Base-by-base conservation (phyloP, 2,888 invertebrate genomes). In the Brachyptera risi region DNA sequence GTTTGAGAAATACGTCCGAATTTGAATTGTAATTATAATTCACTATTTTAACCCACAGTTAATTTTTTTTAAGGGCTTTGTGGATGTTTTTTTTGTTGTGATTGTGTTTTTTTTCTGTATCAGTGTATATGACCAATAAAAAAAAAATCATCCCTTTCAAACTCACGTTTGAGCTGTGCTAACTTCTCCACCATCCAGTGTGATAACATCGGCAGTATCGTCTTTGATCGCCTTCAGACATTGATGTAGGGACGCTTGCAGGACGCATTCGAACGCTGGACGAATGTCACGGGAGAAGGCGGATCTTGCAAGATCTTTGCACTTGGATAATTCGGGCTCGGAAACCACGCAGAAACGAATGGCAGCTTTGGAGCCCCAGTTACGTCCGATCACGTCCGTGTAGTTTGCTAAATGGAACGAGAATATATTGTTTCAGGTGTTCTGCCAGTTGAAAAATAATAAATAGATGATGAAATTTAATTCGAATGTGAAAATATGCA, bases 251-350 rank as follows among this genome's bases (percentile, higher is more conserved):
- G 80, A 80, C 38, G 81, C 77, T 44, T 87, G 83, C 65, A 80
- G 78, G 1, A 87, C 77, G 71, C 95, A 96, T 70, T 88, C 86
- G 51, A 94, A 79, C 66, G 85, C 83, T 0, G 95, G 95, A 4
- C 91, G 79, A 42, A 90, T 85, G 69, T 90, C 87, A 60, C 91
- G 79, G 1, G 90, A 87, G 73, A 85, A 88, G 0, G 91, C 87
- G 27, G 87, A 87, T 62, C 80, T 80, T 0, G 83, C 80, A 70
- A 93, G 80, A 0, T 82, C 81, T 13, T 81, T 76, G 70, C 95
- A 95, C 73, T 95, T 95, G 17, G 81, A 78, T 64, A 84, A 72
- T 65, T 89, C 91, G 1, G 81, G 80, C 35, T 82, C 80, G 1
- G 80, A 80, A 15, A 82, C 82, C 11, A 87, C 85, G 71, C 92